A percentile compares a stretch with the other conserved stretches of the same genome.
These are phyloP conservation scores for Lontra canadensis DNA, from an alignment of 2,113 vertebrate genomes.

Conservation along the genomic window DNA sequence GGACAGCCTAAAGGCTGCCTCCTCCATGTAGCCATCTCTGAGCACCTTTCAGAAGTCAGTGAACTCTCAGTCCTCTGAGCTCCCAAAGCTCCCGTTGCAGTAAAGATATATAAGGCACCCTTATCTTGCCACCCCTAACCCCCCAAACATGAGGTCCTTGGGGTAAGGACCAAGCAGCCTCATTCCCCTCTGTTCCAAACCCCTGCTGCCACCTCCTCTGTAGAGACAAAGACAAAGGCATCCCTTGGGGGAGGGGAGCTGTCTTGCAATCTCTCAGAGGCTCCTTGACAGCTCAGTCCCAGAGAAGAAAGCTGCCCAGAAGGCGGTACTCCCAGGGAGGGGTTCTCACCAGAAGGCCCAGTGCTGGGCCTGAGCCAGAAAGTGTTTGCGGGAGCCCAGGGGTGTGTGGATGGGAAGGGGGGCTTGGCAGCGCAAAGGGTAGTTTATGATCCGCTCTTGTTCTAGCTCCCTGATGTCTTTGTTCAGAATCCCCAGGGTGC, in stretches of 20 bases:
- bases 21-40: background rate
- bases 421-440: slow-evolving; percentile 39
- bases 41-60: background rate
- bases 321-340: slow-evolving; percentile 53
- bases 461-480: slow-evolving; percentile 60
- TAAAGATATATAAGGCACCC: background rate
- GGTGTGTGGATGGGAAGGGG: background rate
- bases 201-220: background rate
- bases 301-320: slow-evolving; percentile 57
- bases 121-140: background rate
- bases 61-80: background rate
- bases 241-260: slow-evolving; percentile 52
- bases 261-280: slow-evolving; percentile 39
- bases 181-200: background rate
- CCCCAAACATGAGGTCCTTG: background rate
- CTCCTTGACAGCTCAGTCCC: slow-evolving; percentile 50
- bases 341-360: slow-evolving; percentile 70
- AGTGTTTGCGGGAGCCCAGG: slow-evolving; percentile 1
- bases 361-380: slow-evolving; percentile 45
- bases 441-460: background rate
- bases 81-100: background rate
- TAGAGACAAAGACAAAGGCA: slow-evolving; percentile 55
- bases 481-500: slow-evolving; percentile 34
- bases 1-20: background rate
- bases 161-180: background rate